These are phyloP conservation scores for Pogonocherus hispidulus DNA, from an alignment of 2,888 invertebrate genomes.

Conservation along the genomic window DNA sequence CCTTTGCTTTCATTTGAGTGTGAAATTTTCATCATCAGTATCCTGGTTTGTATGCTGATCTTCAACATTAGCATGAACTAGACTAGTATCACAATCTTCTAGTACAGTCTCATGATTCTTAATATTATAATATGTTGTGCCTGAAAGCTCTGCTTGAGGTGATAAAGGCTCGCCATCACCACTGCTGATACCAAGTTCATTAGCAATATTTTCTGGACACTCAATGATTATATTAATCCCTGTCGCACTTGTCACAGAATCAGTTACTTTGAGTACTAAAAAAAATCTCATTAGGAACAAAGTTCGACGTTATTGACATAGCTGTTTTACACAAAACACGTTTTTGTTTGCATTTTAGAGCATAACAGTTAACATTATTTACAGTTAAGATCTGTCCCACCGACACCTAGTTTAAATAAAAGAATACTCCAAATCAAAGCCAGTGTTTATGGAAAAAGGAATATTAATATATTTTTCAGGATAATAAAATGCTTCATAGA, in stretches of 20 bases:
- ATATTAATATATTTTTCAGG: neutral
- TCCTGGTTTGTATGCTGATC: neutral
- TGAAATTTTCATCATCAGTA: neutral
- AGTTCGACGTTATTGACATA: neutral
- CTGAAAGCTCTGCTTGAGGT: neutral
- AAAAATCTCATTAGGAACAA: neutral
- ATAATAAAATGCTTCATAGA: neutral
- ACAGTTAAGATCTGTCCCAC: too few species aligned
- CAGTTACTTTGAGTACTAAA: neutral
- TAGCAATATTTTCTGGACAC: conserved; percentile 1
- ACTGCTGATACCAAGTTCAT: conserved; percentile 4
- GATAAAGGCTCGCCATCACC: neutral
- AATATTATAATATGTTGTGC: conserved; percentile 1
- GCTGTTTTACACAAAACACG: neutral
- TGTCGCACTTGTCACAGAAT: neutral
- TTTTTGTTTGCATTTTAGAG: too few species aligned
- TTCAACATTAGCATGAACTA: conserved; percentile 1
- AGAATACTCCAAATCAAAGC: too few species aligned
- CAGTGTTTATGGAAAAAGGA: neutral
- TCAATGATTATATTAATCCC: neutral
- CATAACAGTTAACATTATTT: too few species aligned
- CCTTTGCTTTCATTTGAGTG: conserved; percentile 1
- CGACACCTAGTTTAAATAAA: too few species aligned
- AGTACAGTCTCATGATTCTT: neutral
- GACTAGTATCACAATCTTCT: conserved; percentile 4